A percentile compares a stretch with the other conserved stretches of the same genome.
These are phyloP conservation scores for Miltochrista miniata DNA, from an alignment of 2,888 invertebrate genomes.

Conservation along the genomic window DNA sequence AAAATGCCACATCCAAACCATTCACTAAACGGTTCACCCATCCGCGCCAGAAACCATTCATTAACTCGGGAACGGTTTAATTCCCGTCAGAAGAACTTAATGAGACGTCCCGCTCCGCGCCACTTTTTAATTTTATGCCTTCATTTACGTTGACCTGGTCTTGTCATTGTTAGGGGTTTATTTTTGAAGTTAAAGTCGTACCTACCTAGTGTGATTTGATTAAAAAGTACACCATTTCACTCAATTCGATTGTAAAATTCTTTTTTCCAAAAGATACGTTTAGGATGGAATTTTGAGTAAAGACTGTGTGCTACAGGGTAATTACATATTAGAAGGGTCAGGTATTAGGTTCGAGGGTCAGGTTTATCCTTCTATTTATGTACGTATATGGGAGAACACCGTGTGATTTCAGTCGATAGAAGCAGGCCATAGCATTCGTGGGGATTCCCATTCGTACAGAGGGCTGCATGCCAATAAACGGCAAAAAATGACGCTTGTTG, in stretches of 20 bases:
- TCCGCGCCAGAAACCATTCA: constrained; percentile 59
- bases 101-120: constrained; percentile 60
- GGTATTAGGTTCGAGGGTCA: no score
- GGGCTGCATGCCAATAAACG: no score
- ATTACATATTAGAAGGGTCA: no score
- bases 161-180: constrained; percentile 8
- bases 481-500: no score
- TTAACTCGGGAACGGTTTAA: constrained; percentile 77
- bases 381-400: no score
- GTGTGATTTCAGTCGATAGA: no score
- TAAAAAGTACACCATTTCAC: neutral
- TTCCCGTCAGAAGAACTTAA: constrained; percentile 76
- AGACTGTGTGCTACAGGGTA: no score
- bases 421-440: no score
- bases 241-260: neutral
- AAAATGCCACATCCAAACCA: constrained; percentile 45
- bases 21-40: neutral
- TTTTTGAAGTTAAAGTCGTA: neutral
- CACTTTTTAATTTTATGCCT: constrained; percentile 77
- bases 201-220: neutral
- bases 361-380: no score
- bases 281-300: no score
- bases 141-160: constrained; percentile 43
- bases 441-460: no score
- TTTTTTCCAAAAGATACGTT: neutral